Base-by-base conservation (phyloP, 2,888 invertebrate species). In the Ceramica pisi region DNA sequence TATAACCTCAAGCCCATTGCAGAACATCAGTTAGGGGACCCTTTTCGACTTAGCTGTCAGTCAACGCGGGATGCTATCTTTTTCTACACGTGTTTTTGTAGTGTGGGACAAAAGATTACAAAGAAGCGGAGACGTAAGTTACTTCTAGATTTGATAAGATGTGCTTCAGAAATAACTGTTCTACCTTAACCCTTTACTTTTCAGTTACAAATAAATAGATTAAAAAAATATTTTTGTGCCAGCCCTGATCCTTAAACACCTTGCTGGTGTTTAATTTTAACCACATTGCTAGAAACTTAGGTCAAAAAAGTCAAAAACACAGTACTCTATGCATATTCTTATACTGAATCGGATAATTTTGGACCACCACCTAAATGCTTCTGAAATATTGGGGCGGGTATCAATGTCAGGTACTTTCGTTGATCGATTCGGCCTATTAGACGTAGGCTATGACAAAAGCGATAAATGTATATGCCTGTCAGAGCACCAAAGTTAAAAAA, bases 361-460 rank as follows among this genome's bases (percentile, higher is more conserved):
- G 57, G 51, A 51, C 77, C 80, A 68, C 44, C 21, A n/a, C 4
- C n/a, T 16, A 48, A n/a, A 19, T 56, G n/a, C 51, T 48, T 26
- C 50, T 44, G 46, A 69, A 56, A 84, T 75, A 81, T 81, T 61
- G 67, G 48, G 41, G 48, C 21, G 31, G 74, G 67, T 70, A 81
- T 84, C 75, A 78, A 78, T 62, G 59, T 73, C 84, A 78, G 57
- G 68, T 62, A 31, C 57, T 51, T 51, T 59, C 55, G 46, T 78
- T 78, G 78, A 84, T 83, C 62, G 75, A 78, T 84, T 77, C 51
- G 10, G 55, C 60, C 70, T 78, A 73, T 75, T 75, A 75, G 31
- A 64, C 46, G 23, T n/a, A 64, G 72, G 67, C 70, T 41, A 48
- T 38, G 38, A 80, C 56, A 71, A 60, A 60, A 61, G 62, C 67